Conservation (phyloP, 92 coral and sea anemone genomes). For the Phenganax marumi region DNA sequence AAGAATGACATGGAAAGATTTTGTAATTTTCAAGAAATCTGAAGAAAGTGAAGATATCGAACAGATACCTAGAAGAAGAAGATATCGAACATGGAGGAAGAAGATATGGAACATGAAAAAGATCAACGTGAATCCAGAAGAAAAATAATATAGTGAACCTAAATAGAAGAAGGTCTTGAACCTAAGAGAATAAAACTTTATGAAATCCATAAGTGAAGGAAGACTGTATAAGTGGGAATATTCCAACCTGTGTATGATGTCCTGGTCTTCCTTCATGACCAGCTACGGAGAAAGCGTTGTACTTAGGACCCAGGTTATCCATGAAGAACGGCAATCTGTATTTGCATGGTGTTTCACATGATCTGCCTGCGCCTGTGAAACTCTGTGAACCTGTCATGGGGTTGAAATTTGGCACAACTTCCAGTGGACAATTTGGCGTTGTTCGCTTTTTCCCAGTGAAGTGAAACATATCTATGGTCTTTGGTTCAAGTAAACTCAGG, state of each 20-base stretch:
- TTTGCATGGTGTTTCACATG: conserved; percentile 55
- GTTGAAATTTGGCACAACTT: conserved; percentile 87
- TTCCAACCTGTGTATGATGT: conserved; percentile 91
- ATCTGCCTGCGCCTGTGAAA: conserved; percentile 54
- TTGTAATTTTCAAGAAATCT: no score
- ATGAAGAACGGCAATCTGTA: conserved; percentile 84
- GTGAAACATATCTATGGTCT: conserved; percentile 74
- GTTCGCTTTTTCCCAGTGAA: conserved; percentile 77
- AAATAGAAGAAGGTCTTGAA: no score
- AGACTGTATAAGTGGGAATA: neutral
- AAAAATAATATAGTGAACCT: no score
- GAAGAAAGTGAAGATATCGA: no score
- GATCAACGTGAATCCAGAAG: no score
- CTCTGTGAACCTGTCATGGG: conserved; percentile 99
- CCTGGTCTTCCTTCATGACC: conserved; percentile 99
- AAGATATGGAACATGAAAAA: no score
- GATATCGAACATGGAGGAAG: no score
- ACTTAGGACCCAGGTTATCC: conserved; percentile 88
- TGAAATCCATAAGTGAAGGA: neutral
- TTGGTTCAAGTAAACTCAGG: conserved; percentile 69
- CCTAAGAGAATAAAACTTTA: no score
- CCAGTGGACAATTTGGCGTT: conserved; percentile 87
- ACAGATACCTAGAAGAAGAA: no score
- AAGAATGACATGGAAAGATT: no score
- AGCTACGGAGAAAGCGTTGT: conserved; percentile 93